Conservation (phyloP, 2,888 invertebrate species). For the Chelonus formosanus region DNA sequence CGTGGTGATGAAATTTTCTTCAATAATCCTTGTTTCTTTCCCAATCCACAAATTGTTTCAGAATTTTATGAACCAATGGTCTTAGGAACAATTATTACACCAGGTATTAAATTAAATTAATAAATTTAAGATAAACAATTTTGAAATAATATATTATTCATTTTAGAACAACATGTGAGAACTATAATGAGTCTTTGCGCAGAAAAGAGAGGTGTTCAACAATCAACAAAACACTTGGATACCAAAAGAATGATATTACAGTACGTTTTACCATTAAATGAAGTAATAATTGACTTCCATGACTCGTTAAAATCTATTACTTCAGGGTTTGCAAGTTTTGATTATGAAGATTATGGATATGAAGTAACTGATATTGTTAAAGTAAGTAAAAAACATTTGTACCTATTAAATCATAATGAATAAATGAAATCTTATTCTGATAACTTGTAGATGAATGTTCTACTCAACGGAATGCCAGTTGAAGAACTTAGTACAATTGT, state of each 20-base stretch:
- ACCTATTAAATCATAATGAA: too few species aligned
- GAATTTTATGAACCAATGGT: constrained; percentile 89
- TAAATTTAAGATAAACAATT: not conserved
- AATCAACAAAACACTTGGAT: constrained; percentile 81
- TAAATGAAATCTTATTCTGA: too few species aligned
- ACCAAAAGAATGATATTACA: constrained; percentile 82
- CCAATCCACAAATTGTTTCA: constrained; percentile 73
- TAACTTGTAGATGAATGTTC: constrained; percentile 72
- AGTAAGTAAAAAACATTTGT: constrained; percentile 63
- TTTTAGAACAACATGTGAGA: constrained; percentile 73
- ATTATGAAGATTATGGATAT: constrained; percentile 90
- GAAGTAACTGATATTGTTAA: constrained; percentile 80
- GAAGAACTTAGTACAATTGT: constrained; percentile 88
- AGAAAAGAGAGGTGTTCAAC: constrained; percentile 77
- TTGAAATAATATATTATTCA: not conserved
- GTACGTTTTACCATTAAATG: constrained; percentile 87
- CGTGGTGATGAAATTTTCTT: constrained; percentile 70
- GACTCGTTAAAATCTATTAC: constrained; percentile 88
- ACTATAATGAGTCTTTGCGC: constrained; percentile 77
- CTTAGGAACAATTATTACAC: constrained; percentile 88
- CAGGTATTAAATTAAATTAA: constrained; percentile 63
- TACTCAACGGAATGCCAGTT: constrained; percentile 81
- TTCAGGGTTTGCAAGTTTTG: constrained; percentile 96
- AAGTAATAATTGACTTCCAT: constrained; percentile 95
- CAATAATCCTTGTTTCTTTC: constrained; percentile 81